These are phyloP conservation scores for Magallana nippona DNA, from an alignment of 2,888 invertebrate species.

Conservation along the genomic window DNA sequence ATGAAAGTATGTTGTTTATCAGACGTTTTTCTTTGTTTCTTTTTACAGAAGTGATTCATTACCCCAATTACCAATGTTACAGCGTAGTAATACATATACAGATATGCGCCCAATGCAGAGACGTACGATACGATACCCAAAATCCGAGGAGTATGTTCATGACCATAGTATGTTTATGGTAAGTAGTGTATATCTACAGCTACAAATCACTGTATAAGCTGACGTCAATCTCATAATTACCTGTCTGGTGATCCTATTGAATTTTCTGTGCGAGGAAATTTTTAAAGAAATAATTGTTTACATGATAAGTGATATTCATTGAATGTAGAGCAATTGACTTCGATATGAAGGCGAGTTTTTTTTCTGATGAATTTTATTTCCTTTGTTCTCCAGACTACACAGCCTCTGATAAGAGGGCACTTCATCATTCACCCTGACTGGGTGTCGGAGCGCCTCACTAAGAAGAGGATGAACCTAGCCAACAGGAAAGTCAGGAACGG, in stretches of 20 bases:
- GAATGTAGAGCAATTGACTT: too few species aligned
- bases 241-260: too few species aligned
- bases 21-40: background rate
- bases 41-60: slow-evolving; percentile 37
- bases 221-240: too few species aligned
- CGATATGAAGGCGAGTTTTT: too few species aligned
- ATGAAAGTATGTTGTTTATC: background rate
- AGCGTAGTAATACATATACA: slow-evolving; percentile 46
- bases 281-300: too few species aligned
- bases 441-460: slow-evolving; percentile 64
- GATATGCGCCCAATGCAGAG: slow-evolving; percentile 41
- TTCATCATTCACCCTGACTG: slow-evolving; percentile 73
- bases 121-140: slow-evolving; percentile 49
- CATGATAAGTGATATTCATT: background rate
- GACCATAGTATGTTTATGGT: slow-evolving; percentile 69
- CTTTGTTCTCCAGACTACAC: slow-evolving; percentile 61
- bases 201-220: too few species aligned
- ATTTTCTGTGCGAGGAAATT: too few species aligned
- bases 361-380: background rate
- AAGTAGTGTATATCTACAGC: slow-evolving; percentile 8
- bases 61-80: slow-evolving; percentile 40
- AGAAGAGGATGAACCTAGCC: slow-evolving; percentile 38
- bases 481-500: slow-evolving; percentile 40
- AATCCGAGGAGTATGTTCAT: slow-evolving; percentile 66
- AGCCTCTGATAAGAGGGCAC: slow-evolving; percentile 62